Evolutionary conservation across 2,888 invertebrate species (phyloP).

Genomic region (Sarcophaga subvicina): DNA sequence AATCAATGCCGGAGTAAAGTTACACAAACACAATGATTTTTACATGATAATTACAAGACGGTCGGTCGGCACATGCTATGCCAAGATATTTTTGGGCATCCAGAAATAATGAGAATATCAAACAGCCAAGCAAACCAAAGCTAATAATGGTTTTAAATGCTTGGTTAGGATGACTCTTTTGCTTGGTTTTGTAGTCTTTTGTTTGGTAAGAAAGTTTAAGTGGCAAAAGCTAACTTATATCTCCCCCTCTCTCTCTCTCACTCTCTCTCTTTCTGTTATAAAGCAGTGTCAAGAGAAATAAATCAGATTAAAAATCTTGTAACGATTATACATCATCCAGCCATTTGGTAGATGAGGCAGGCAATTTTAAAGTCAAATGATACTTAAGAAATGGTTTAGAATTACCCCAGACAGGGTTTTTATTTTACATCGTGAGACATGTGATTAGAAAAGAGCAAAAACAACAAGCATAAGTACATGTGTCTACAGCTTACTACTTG

Average conservation of each 20-base stretch:
- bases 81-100: conserved; percentile 4
- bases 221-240: conserved; percentile 9
- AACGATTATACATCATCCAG: conserved; percentile 32
- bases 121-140: background rate
- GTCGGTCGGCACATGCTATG: conserved; percentile 35
- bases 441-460: no score
- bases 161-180: background rate
- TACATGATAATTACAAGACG: conserved; percentile 57
- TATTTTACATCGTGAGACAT: background rate
- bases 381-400: no score
- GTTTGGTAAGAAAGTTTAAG: conserved; percentile 13
- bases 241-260: background rate
- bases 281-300: conserved; percentile 32
- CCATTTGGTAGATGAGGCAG: conserved; percentile 10
- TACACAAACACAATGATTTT: conserved; percentile 28
- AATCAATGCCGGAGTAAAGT: conserved; percentile 42
- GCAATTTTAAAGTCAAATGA: background rate
- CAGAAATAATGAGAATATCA: conserved; percentile 5
- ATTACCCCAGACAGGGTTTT: background rate
- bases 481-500: background rate
- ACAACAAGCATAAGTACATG: no score
- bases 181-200: background rate
- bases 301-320: conserved; percentile 43
- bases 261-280: background rate
- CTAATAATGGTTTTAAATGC: conserved; percentile 11